Conservation (phyloP, 1,140 invertebrate species). For the Brachionus koreanus region DNA sequence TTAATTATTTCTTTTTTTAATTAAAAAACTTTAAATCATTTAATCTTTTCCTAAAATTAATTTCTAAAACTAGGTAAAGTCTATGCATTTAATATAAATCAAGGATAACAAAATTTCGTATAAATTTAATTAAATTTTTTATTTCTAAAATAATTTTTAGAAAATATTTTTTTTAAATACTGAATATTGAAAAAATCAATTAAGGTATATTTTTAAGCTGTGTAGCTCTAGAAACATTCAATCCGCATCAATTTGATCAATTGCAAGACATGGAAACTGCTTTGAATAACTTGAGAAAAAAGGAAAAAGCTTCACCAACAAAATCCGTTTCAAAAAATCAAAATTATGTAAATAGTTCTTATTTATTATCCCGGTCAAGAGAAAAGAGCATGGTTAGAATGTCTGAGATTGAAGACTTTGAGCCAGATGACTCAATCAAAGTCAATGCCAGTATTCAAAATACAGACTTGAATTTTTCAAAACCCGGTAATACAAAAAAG, state of each 20-base stretch:
- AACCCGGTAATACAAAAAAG: not conserved
- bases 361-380: not conserved
- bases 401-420: not conserved
- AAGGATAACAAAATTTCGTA: not conserved
- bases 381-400: not conserved
- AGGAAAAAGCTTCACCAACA: not conserved
- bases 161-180: too few relatives aligned
- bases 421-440: not conserved
- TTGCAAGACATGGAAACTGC: not conserved
- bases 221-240: not conserved
- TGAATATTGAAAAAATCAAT: not conserved
- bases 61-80: not conserved
- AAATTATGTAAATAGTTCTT: not conserved
- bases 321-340: not conserved
- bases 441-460: not conserved
- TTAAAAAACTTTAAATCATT: not conserved
- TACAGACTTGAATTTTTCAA: not conserved
- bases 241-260: constrained; percentile 20
- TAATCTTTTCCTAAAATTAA: not conserved
- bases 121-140: not conserved
- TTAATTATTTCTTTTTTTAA: not conserved
- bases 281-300: not conserved
- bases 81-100: not conserved
- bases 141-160: too few relatives aligned
- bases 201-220: not conserved